Evolutionary conservation across 2,888 invertebrate species (phyloP), one percentile per base, ranked within the genome.

Genomic region (Heliconius sara): DNA sequence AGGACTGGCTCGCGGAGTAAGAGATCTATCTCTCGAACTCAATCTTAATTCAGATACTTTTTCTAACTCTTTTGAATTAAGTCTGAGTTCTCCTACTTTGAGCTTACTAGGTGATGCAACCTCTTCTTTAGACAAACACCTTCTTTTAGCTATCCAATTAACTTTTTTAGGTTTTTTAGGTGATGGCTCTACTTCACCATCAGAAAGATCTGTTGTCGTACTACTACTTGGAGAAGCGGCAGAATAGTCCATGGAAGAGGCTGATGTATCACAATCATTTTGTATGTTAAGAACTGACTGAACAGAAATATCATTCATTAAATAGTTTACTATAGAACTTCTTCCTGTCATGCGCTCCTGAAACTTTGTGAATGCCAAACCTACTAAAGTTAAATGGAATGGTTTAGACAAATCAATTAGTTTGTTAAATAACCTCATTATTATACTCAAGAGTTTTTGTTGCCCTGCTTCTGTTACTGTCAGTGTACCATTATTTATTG

Each of bases 301-400:
- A 76, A 97, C 97, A 86, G 97, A 97, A 80, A 97, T 96, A 89
- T 97, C 97, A 90, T 97, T 97, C 89, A 97, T 96, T 76, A 98
- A 93, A 88, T 97, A 97, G 81, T 97, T 97, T 10, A 97, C 96
- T 85, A 98, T 97, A 22, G 97, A 97, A 85, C 97, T 96, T 83
- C 96, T 96, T 2, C 97, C 97, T 5, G 96, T 96, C 89, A 96
- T 96, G 80, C 96, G 95, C 85, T 97, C 97, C 85, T 97, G 96
- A 88, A 98, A 98, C 90, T 98, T 98, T 1, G 97, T 97, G 89
- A 98, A 98, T 30, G 97, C 97, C 86, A 98, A 93, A n/a, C 98
- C 98, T 80, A 98, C 95, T 77, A 98, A 92, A 0, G 97, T 98
- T 85, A 98, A 96, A 91, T 97, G 97, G 92, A 97, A 98, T 83